Conservation (phyloP, 1,140 invertebrate species). For the Meloidogyne exigua region DNA sequence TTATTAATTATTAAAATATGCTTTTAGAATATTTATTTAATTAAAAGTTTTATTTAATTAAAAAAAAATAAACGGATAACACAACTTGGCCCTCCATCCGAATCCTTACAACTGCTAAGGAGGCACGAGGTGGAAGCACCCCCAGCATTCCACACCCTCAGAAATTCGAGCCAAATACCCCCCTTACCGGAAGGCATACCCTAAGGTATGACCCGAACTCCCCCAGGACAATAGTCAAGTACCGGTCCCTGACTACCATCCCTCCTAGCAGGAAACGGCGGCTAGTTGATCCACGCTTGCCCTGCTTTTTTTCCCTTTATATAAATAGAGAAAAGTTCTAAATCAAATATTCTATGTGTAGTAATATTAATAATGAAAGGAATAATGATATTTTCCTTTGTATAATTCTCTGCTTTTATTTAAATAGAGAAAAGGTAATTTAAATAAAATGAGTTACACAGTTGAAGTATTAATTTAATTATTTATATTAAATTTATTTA, state of each 20-base stretch:
- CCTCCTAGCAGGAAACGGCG: constrained; percentile 1
- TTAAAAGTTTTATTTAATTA: too few relatives aligned
- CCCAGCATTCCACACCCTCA: too few relatives aligned
- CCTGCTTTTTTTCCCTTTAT: not conserved
- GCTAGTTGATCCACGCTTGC: not conserved
- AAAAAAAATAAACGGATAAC: not conserved
- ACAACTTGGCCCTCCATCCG: constrained; percentile 1
- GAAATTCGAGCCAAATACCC: too few relatives aligned
- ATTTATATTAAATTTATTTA: too few relatives aligned
- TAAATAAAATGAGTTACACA: too few relatives aligned
- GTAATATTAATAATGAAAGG: not conserved
- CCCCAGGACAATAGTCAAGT: not conserved
- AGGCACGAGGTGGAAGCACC: not conserved
- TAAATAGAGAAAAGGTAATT: not conserved
- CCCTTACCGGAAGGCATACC: too few relatives aligned
- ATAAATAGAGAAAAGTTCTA: not conserved
- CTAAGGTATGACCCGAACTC: too few relatives aligned
- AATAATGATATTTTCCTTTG: not conserved
- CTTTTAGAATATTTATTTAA: too few relatives aligned
- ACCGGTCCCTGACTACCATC: not conserved
- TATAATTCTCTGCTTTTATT: not conserved
- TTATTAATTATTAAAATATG: too few relatives aligned
- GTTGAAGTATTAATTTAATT: too few relatives aligned
- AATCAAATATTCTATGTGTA: not conserved
- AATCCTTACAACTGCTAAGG: constrained; percentile 7